Conservation (phyloP, 2,113 vertebrate genomes). For the Leucopsar rothschildi region DNA sequence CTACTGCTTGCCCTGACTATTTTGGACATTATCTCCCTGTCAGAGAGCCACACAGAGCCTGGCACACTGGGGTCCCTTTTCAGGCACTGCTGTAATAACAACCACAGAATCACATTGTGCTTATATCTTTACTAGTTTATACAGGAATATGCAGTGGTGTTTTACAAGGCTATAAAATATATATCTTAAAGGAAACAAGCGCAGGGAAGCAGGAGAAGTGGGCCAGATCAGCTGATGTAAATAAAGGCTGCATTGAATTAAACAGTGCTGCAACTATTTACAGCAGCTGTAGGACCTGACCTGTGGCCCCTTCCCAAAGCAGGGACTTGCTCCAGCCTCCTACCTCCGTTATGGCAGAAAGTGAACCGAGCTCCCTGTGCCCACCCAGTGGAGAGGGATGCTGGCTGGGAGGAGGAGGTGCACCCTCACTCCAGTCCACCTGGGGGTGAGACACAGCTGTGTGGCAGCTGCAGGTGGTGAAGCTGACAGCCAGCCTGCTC, state of each 20-base stretch:
- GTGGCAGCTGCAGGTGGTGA: neutral
- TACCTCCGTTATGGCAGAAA: neutral
- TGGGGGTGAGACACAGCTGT: neutral
- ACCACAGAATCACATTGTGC: neutral
- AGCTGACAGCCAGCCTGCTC: neutral
- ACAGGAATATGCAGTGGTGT: constrained; percentile 41
- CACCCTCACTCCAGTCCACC: accelerated
- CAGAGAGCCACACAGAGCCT: neutral
- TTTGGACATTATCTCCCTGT: neutral
- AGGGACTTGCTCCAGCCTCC: neutral
- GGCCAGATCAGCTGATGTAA: constrained; percentile 56
- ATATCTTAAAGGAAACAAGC: constrained; percentile 51
- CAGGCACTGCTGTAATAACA: neutral
- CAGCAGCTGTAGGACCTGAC: constrained; percentile 47
- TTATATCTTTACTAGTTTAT: constrained; percentile 31
- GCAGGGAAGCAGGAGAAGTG: constrained; percentile 27
- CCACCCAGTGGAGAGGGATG: neutral
- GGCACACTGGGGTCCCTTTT: neutral
- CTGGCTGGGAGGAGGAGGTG: neutral
- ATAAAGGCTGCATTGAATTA: constrained; percentile 55
- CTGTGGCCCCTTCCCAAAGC: neutral
- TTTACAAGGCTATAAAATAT: constrained; percentile 58
- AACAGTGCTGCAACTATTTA: neutral
- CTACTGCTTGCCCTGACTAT: neutral
- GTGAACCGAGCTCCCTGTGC: accelerated